These are phyloP conservation scores for Callimorpha dominula DNA, from an alignment of 2,888 invertebrate genomes.

Conservation along the genomic window DNA sequence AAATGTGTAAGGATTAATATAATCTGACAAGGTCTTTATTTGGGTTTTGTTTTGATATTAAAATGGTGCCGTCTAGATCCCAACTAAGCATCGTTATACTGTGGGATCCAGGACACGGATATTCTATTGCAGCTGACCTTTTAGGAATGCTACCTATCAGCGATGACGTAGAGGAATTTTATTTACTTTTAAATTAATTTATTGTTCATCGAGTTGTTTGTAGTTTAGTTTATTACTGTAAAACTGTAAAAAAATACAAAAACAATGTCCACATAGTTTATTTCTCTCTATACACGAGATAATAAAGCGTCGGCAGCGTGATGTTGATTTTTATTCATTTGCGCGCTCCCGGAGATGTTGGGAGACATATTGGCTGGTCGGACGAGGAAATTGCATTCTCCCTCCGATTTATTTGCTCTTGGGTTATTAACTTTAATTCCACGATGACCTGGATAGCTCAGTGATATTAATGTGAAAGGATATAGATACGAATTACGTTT, in stretches of 20 bases:
- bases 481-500: neutral
- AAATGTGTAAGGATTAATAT: neutral
- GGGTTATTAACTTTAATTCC: conserved; percentile 24
- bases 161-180: no score
- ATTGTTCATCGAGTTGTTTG: no score
- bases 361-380: conserved; percentile 65
- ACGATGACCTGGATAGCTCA: conserved; percentile 13
- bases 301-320: conserved; percentile 53
- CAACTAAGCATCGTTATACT: no score
- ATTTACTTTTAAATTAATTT: no score
- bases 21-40: neutral
- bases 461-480: neutral
- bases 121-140: no score
- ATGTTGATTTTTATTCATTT: conserved; percentile 71
- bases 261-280: neutral
- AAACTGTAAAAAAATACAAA: neutral
- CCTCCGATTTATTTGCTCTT: conserved; percentile 52
- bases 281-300: conserved; percentile 20
- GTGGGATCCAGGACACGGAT: no score
- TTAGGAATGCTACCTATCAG: no score
- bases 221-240: no score
- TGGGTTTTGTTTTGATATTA: no score
- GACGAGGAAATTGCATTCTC: conserved; percentile 67
- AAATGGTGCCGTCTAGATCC: no score
- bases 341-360: conserved; percentile 42